phyloP scores from a whole-genome alignment of 1,140 invertebrate species.

The Halictus rubicundus region DNA sequence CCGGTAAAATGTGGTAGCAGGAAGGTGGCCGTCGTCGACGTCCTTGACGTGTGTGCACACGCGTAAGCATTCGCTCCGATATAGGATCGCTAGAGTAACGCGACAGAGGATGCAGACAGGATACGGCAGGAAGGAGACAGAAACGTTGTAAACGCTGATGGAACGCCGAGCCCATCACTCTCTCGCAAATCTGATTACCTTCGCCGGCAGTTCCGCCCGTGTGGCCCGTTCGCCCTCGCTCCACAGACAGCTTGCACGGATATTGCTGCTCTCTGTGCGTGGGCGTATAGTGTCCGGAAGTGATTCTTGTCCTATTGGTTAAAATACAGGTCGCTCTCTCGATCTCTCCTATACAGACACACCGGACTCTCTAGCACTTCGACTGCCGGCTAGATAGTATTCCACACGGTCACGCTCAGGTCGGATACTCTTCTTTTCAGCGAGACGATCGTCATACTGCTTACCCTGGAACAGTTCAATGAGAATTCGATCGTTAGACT shows the following conservation, averaged over 20 bases:
- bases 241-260: constrained; percentile 8
- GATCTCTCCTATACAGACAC: no score
- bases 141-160: constrained; percentile 57
- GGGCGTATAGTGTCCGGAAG: not conserved
- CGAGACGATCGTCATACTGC: no score
- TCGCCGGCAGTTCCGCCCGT: constrained; percentile 6
- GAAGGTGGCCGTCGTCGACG: constrained; percentile 21
- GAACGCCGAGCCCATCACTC: constrained; percentile 51
- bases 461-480: no score
- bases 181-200: constrained; percentile 63
- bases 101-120: not conserved
- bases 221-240: constrained; percentile 32
- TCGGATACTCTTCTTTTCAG: no score
- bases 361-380: no score
- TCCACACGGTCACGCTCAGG: no score
- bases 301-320: not conserved
- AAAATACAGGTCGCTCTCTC: no score
- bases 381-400: no score
- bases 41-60: not conserved
- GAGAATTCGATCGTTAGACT: no score
- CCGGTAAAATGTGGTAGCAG: constrained; percentile 17
- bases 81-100: not conserved
- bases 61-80: not conserved
- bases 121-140: constrained; percentile 17
- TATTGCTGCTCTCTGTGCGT: not conserved